Percentiles rank a stretch among this genome's conserved stretches.
phyloP scores from a whole-genome alignment of 2,888 invertebrate species.

The Dusona sp. region DNA sequence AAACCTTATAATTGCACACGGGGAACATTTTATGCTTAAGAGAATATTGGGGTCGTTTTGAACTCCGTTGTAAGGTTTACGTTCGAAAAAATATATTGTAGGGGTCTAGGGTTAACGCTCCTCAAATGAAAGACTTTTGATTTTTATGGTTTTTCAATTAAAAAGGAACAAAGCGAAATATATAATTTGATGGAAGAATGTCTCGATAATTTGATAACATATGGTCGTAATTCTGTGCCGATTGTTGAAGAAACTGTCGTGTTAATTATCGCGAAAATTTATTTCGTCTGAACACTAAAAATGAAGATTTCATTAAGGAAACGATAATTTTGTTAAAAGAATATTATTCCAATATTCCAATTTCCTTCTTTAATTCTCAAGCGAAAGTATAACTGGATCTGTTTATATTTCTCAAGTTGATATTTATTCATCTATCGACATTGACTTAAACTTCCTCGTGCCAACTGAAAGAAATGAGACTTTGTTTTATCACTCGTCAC shows the following conservation, averaged over 20 bases:
- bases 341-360: not conserved
- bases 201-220: slow-evolving; percentile 16
- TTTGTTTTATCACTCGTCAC: slow-evolving; percentile 14
- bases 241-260: not conserved
- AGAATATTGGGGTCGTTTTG: no score
- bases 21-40: no score
- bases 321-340: not conserved
- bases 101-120: no score
- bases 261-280: not conserved
- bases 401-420: not conserved
- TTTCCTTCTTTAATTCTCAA: not conserved
- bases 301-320: not conserved
- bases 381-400: not conserved
- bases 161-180: no score
- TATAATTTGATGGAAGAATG: not conserved
- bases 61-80: no score
- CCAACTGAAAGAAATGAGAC: not conserved
- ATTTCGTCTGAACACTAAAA: not conserved
- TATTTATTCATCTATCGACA: slow-evolving; percentile 3
- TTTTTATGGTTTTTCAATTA: no score
- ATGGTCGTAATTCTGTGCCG: not conserved
- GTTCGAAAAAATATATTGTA: no score
- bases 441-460: not conserved
- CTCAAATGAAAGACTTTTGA: no score
- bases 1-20: no score